These are phyloP conservation scores for Cyclopterus lumpus DNA, from an alignment of 2,797 vertebrate genomes.

Conservation along the genomic window DNA sequence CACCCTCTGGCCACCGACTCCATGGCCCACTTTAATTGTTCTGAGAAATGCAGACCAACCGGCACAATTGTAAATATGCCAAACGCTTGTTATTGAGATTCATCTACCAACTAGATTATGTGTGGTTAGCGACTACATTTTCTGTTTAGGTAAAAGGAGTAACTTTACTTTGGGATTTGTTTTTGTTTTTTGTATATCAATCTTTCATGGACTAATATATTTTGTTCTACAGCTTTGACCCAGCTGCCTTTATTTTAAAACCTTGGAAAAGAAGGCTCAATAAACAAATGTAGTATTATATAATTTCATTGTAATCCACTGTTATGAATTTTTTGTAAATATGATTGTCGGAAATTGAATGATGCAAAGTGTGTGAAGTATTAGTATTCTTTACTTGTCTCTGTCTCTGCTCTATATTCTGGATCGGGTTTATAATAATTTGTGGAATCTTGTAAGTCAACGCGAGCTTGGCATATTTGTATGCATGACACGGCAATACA, in stretches of 20 bases:
- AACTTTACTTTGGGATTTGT: background rate
- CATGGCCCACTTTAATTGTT: conserved; percentile 71
- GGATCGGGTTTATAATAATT: background rate
- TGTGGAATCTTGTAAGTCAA: conserved; percentile 2
- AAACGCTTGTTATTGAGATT: conserved; percentile 21
- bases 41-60: conserved; percentile 50
- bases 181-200: background rate
- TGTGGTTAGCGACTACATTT: background rate
- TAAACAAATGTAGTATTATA: too few species aligned
- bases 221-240: background rate
- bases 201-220: background rate
- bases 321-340: background rate
- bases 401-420: background rate
- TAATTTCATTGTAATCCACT: background rate
- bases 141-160: background rate
- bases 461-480: background rate
- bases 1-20: conserved; percentile 60
- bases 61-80: conserved; percentile 54
- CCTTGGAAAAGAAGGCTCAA: background rate
- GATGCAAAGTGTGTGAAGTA: background rate
- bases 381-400: background rate
- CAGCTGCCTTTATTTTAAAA: background rate
- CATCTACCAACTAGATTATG: background rate
- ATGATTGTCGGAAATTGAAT: background rate
- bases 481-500: conserved; percentile 10